Evolutionary conservation across 2,888 invertebrate genomes (phyloP).

Genomic region (Campoplex capitator): DNA sequence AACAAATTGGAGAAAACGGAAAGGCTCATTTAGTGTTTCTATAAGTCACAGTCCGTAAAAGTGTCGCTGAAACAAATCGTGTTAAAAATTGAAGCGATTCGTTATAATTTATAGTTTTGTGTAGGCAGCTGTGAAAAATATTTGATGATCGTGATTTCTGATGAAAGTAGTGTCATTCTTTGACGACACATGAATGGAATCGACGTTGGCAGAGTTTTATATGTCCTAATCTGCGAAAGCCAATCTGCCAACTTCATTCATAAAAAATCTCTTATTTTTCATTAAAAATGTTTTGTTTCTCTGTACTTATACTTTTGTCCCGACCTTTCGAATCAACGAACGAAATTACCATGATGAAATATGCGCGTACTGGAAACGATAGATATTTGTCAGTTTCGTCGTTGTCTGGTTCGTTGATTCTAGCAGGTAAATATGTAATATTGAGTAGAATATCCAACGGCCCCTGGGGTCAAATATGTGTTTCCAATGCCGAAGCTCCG

Average conservation of each 20-base stretch:
- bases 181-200: conserved; percentile 26
- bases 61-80: background rate
- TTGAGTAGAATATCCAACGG: conserved; percentile 64
- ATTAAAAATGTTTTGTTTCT: background rate
- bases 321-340: conserved; percentile 28
- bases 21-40: background rate
- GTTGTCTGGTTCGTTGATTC: conserved; percentile 65
- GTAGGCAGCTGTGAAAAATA: conserved; percentile 31
- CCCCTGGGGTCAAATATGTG: conserved; percentile 54
- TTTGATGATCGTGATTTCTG: conserved; percentile 38
- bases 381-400: conserved; percentile 38
- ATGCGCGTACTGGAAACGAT: conserved; percentile 30
- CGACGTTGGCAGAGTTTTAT: background rate
- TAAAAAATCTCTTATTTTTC: background rate
- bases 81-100: conserved; percentile 1
- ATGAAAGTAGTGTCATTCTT: background rate
- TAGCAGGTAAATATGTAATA: conserved; percentile 70
- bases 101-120: conserved; percentile 1
- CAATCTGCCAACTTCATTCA: background rate
- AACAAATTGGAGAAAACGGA: background rate
- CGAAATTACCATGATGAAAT: conserved; percentile 61
- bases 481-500: conserved; percentile 53
- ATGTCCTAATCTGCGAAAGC: background rate
- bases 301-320: conserved; percentile 13
- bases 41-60: background rate